Base-by-base conservation (phyloP, 2,113 vertebrate genomes). In the Antechinus stuartii region DNA sequence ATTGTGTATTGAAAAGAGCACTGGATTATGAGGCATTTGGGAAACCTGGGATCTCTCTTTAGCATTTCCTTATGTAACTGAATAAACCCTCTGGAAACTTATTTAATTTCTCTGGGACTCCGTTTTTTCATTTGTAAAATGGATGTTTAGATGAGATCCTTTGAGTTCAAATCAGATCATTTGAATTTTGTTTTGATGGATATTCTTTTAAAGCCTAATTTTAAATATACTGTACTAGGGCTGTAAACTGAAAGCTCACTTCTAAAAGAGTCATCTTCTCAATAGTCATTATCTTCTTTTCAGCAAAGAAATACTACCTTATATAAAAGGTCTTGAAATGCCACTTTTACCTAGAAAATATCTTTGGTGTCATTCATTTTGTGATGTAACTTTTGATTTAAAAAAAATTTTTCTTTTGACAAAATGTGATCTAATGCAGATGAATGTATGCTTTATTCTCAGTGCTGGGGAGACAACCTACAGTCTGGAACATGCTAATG, bases 391-490 rank as follows among this genome's bases (percentile, higher is more conserved):
- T 89, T 84, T 25, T 49, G 91, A 23, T 8, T 54, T 42, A 42
- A 42, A 42, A 42, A 42, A 42, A 42, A 42, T 30, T 90, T 8
- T 57, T 11, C 2, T 30, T 19, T 95, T 92, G 94, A 49, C 7
- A 94, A 3, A 3, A 50, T 91, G 54, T 93, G 94, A 96, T 91
- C 94, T 52, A 49, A 46, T 57, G 91, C 91, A 53, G 56, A 0
- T 93, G 23, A 97, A 54, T 94, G 1, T 94, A 0, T 97, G 97
- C 96, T 93, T 98, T 97, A 55, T 98, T 96, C 89, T 50, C 95
- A 99, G 99, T 98, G 99, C 99, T 16, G 99, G 99, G 50, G 99
- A 99, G 98, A 99, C 99, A 14, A 99, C 99, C 24, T 99, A 99
- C 97, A 99, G 93, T 92, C 98, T 99, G 42, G 99, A 99, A 96